Evolutionary conservation across 2,113 vertebrate genomes (phyloP).

Genomic region (Esox niger): DNA sequence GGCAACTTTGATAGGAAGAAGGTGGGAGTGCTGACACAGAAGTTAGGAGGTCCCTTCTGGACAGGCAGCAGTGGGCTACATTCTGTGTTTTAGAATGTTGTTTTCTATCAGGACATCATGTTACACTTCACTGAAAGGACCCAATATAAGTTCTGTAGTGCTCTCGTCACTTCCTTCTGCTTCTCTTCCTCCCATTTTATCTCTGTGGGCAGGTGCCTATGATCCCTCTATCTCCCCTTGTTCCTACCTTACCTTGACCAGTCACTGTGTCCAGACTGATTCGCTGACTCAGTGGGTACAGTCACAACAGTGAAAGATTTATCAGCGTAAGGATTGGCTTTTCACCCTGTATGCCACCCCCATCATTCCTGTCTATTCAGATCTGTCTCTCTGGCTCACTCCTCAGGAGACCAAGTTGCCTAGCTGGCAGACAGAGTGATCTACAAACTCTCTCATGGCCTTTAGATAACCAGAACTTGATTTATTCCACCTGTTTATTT

Average conservation of each 20-base stretch:
- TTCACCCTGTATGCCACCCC: not conserved
- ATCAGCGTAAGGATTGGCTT: conserved; percentile 19
- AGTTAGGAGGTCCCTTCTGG: conserved; percentile 12
- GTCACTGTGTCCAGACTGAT: not conserved
- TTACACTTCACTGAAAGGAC: conserved; percentile 13
- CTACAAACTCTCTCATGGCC: not conserved
- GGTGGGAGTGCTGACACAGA: conserved; percentile 21
- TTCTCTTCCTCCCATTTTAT: not conserved
- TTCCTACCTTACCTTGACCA: conserved; percentile 7
- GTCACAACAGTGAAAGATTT: conserved; percentile 11
- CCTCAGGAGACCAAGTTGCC: not conserved
- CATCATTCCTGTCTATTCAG: not conserved
- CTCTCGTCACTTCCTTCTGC: not conserved
- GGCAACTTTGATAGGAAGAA: not conserved
- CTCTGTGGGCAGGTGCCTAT: not conserved
- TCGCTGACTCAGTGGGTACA: conserved; percentile 29
- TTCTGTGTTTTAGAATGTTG: conserved; percentile 17
- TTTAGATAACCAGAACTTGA: not conserved
- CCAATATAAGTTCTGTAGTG: not conserved
- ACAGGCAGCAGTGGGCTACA: not conserved
- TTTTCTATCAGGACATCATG: conserved; percentile 19
- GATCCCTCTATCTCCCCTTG: not conserved
- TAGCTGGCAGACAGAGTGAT: too few relatives aligned
- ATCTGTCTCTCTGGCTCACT: not conserved
- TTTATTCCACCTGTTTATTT: too few relatives aligned